Percentiles rank a stretch among this genome's conserved stretches.
Conservation (phyloP, 2,888 invertebrate genomes). For the Fabriciana adippe region DNA sequence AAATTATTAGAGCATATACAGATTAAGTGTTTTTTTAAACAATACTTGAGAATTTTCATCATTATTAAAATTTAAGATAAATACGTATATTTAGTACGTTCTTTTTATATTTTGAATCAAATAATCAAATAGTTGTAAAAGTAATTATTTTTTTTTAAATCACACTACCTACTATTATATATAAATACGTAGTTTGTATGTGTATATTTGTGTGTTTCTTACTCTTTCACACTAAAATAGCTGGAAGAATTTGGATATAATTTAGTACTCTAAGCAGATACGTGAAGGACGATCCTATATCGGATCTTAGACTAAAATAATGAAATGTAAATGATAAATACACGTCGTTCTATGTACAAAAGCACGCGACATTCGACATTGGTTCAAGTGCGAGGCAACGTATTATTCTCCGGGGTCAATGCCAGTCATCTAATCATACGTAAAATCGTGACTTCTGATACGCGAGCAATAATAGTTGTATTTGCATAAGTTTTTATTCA, state of each 20-base stretch:
- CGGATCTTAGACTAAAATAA: neutral
- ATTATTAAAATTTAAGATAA: too few relatives aligned
- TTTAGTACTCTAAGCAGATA: too few relatives aligned
- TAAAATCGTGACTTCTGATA: conserved; percentile 6
- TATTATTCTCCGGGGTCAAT: conserved; percentile 20
- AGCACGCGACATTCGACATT: conserved; percentile 14
- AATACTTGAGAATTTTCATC: neutral
- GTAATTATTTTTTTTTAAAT: too few relatives aligned
- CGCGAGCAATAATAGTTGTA: neutral
- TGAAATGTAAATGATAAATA: neutral
- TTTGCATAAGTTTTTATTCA: neutral
- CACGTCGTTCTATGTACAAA: neutral
- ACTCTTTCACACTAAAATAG: too few relatives aligned
- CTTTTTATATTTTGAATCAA: too few relatives aligned
- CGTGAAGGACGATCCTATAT: neutral
- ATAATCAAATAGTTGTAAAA: too few relatives aligned
- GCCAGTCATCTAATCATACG: conserved; percentile 11
- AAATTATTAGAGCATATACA: conserved; percentile 38
- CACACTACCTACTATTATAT: too few relatives aligned
- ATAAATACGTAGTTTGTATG: too few relatives aligned
- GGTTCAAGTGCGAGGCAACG: conserved; percentile 15
- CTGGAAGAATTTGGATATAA: too few relatives aligned
- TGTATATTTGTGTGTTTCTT: too few relatives aligned
- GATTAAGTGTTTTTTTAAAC: conserved; percentile 5
- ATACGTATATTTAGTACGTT: too few relatives aligned